These are phyloP conservation scores for Channallabes apus DNA, from an alignment of 2,797 vertebrate species.

Conservation along the genomic window DNA sequence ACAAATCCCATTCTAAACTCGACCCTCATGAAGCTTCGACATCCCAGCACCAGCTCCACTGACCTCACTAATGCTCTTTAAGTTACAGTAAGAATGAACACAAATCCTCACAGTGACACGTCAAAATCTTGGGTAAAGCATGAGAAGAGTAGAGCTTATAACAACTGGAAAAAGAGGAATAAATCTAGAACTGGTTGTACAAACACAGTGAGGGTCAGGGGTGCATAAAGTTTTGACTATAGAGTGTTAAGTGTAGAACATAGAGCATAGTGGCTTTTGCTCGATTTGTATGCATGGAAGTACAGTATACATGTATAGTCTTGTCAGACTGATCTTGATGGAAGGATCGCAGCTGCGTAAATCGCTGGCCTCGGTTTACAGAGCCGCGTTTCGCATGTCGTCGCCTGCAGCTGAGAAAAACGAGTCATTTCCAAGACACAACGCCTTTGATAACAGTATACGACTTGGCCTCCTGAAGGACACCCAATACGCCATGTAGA, in stretches of 20 bases:
- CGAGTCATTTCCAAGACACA: conserved; percentile 31
- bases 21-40: neutral
- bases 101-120: neutral
- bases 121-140: neutral
- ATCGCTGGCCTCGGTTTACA: conserved; percentile 14
- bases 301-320: too few species aligned
- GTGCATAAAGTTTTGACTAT: neutral
- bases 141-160: neutral
- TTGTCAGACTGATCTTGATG: conserved; percentile 9
- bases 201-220: neutral
- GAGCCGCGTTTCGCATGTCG: conserved; percentile 1
- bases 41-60: too few species aligned
- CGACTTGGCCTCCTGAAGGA: conserved; percentile 1
- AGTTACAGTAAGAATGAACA: neutral
- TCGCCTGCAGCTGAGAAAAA: conserved; percentile 34
- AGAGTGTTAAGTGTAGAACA: neutral
- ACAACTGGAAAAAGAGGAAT: neutral
- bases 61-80: conserved; percentile 4
- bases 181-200: too few species aligned
- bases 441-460: conserved; percentile 28
- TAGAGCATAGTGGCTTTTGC: too few species aligned
- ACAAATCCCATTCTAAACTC: neutral
- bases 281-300: neutral
- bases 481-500: neutral
- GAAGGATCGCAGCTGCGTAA: conserved; percentile 29